A percentile compares a stretch with the other conserved stretches of the same genome.
These are phyloP conservation scores for Cancer borealis DNA, from an alignment of 2,888 invertebrate species.

Conservation along the genomic window DNA sequence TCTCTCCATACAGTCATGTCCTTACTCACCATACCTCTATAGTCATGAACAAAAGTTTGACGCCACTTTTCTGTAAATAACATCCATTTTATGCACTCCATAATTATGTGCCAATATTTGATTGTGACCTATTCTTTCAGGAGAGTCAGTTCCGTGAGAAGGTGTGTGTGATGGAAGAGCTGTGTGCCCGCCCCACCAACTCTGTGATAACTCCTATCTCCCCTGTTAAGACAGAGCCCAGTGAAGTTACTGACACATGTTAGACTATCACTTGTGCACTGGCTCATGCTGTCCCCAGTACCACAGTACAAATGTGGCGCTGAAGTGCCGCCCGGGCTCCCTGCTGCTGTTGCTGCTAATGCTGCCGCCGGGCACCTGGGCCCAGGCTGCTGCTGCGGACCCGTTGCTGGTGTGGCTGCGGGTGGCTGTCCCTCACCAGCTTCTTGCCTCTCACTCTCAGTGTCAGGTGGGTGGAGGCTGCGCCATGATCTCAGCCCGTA, in stretches of 20 bases:
- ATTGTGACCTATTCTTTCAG: conserved; percentile 44
- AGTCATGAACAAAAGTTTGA: neutral
- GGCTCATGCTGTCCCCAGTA: conserved; percentile 72
- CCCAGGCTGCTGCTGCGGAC: conserved; percentile 69
- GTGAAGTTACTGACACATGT: conserved; percentile 68
- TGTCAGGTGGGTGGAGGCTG: conserved; percentile 65
- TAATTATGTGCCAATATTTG: neutral
- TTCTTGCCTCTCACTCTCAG: conserved; percentile 53
- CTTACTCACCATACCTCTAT: neutral
- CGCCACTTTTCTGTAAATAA: neutral
- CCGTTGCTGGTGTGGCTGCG: conserved; percentile 65
- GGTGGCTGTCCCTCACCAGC: conserved; percentile 66
- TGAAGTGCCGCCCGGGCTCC: conserved; percentile 66
- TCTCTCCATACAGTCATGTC: neutral
- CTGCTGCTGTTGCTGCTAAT: conserved; percentile 57
- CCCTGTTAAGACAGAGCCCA: conserved; percentile 72
- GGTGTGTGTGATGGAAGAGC: conserved; percentile 65
- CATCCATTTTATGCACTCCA: neutral
- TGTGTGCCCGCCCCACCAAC: conserved; percentile 56
- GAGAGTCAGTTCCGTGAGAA: conserved; percentile 64
- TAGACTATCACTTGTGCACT: conserved; percentile 69
- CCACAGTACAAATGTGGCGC: conserved; percentile 74
- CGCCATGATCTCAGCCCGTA: conserved; percentile 75
- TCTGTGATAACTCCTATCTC: conserved; percentile 74
- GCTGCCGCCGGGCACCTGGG: conserved; percentile 65